Evolutionary conservation across 2,113 vertebrate genomes (phyloP), one percentile per base, ranked within the genome.

Genomic region (Pimephales promelas): DNA sequence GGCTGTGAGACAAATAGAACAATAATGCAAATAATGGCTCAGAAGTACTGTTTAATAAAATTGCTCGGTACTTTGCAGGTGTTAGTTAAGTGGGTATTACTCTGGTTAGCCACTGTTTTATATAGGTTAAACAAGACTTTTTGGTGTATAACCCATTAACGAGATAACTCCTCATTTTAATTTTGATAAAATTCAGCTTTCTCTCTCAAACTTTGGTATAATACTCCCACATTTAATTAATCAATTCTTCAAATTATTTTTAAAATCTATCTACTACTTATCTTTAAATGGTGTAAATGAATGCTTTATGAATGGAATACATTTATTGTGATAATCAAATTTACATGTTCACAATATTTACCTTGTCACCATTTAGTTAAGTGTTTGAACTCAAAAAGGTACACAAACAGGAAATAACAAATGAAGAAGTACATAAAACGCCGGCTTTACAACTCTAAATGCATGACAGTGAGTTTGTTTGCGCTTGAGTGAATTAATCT

Each of bases 1-100:
- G 34, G 61, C 78, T 80, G 43, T 66, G 24, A 66, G 7, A 28
- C 20, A 80, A 64, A 66, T n/a, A 43, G 8, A 80, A 61, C 76
- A 18, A 24, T 45, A 4, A 20, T 45, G 36, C 36, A 79, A 79
- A 79, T 45, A 62, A 62, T 79, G 9, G 14, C 54, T 43, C 34
- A 61, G 36, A 78, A 78, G 56, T 24, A 45, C 36, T 61, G 34
- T 26, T 61, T 62, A 61, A 78, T 45, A 62, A 5, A 45, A 62
- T 45, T 62, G 36, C 76, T 78, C 14, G 0, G 56, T 26, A 61
- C 36, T 61, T 77, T 59, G 54, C 31, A 40, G 49, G 49, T 75
- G 49, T 34, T 54, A 56, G 54, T 22, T 24, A 11, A 36, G n/a
- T 36, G 10, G 7, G 22, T 61, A 61, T 78, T 71, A 59, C 57